Evolutionary conservation across 2,888 invertebrate species (phyloP), one percentile per base, ranked within the genome.

Genomic region (Thumatha senex): DNA sequence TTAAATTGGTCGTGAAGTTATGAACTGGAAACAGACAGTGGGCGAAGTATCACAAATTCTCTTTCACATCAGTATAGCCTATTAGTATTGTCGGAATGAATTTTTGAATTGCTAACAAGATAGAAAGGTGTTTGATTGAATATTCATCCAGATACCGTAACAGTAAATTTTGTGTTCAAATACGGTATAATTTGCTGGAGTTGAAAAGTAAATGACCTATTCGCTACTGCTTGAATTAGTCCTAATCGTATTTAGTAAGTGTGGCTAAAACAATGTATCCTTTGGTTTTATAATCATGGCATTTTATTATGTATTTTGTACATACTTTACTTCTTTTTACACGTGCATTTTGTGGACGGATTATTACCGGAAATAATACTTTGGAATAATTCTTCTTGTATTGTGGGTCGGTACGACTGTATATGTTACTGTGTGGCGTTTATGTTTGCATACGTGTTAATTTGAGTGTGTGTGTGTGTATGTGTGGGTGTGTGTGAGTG

Each of bases 1-100:
- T 24, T 5, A 5, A 4, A 24, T 24, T 24, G 18, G 2, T 5
- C 5, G 18, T 24, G 18, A 66, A 58, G 60, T 62, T 68, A 67
- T 69, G 70, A 67, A 65, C 56, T 56, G 56, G 46, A 43, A 59
- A 54, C 54, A 60, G 67, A 62, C 54, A 54, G 38, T 40, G 41
- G 48, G 44, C 51, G 54, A 62, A 54, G 52, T 55, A 50, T 58
- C 55, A 56, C 47, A 39, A 40, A 12, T 33, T 46, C 40, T 39
- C 41, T 53, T 64, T 55, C 36, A 47, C 40, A 40, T 48, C 51
- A 48, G 44, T 51, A 44, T 42, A 39, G 45, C 48, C 52, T 48
- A 47, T 45, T 45, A 49, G 41, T 58, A 47, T 54, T 40, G 38
- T 54, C 35, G 46, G 40, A 53, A 31, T 24, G 39, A 46, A 38